These are phyloP conservation scores for Acrobasis suavella DNA, from an alignment of 2,888 invertebrate genomes.

Conservation along the genomic window DNA sequence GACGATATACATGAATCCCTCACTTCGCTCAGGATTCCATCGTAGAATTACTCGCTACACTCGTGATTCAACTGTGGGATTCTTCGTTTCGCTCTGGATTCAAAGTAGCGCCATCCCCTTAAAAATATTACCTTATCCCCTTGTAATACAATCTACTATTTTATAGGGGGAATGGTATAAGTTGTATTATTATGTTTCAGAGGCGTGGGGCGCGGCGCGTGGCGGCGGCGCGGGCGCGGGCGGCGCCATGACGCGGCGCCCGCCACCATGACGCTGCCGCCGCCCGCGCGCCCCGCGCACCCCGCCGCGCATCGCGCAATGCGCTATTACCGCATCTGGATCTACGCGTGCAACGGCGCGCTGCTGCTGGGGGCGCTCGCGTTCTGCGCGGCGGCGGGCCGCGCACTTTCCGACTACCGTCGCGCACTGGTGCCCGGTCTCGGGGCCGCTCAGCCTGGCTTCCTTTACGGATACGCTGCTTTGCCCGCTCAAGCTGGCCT, in stretches of 20 bases:
- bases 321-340: constrained; percentile 95
- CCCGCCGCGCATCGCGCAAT: constrained; percentile 84
- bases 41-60: too few species aligned
- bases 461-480: constrained; percentile 92
- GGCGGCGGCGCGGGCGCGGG: constrained; percentile 81
- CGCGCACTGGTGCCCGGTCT: constrained; percentile 88
- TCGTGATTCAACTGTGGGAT: too few species aligned
- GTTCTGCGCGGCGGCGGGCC: constrained; percentile 89
- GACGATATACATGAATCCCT: too few species aligned
- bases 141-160: too few species aligned
- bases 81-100: too few species aligned
- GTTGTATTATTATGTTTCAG: constrained; percentile 49
- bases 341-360: constrained; percentile 95
- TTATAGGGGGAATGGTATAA: too few species aligned
- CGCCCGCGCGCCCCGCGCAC: constrained; percentile 80
- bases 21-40: too few species aligned
- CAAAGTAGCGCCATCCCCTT: too few species aligned
- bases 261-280: constrained; percentile 83
- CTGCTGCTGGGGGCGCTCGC: constrained; percentile 91
- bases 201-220: constrained; percentile 82
- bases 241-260: constrained; percentile 82
- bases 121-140: too few species aligned
- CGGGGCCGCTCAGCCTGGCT: constrained; percentile 89
- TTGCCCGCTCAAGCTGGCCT: constrained; percentile 87
- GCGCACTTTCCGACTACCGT: constrained; percentile 87